A percentile compares a stretch with the other conserved stretches of the same genome.
These are phyloP conservation scores for Tigriopus japonicus DNA, from an alignment of 1,140 invertebrate species.

Conservation along the genomic window DNA sequence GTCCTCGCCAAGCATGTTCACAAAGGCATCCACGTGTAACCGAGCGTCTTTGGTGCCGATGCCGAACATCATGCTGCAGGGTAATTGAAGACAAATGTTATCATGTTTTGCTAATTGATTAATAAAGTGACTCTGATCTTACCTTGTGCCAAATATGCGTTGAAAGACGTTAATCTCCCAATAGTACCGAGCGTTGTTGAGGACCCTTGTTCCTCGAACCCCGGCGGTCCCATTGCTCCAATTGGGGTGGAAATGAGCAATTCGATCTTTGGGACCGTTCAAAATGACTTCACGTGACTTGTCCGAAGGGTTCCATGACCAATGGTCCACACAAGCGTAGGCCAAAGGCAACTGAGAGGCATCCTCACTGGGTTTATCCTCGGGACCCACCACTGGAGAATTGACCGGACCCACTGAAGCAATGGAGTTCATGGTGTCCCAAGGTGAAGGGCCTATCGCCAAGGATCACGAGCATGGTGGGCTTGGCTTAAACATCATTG, in stretches of 20 bases:
- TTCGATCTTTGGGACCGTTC: slow-evolving; percentile 29
- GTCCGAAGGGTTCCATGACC: slow-evolving; percentile 42
- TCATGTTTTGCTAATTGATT: no score
- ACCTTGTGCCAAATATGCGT: slow-evolving; percentile 42
- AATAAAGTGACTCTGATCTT: no score
- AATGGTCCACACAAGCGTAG: slow-evolving; percentile 37
- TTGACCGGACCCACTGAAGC: no score
- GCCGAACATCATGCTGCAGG: slow-evolving; percentile 49
- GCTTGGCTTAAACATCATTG: no score
- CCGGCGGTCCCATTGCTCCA: slow-evolving; percentile 54
- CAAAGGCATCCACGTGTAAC: slow-evolving; percentile 42
- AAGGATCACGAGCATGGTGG: no score
- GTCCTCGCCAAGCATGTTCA: slow-evolving; percentile 48
- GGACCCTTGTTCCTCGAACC: slow-evolving; percentile 37
- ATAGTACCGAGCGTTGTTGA: slow-evolving; percentile 44
- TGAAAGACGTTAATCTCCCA: slow-evolving; percentile 46
- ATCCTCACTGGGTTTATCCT: no score
- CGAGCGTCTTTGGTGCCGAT: slow-evolving; percentile 40
- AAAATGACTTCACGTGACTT: slow-evolving; percentile 43
- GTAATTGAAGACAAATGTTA: no score
- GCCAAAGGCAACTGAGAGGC: slow-evolving; percentile 19
- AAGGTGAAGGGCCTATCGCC: no score
- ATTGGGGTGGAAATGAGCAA: slow-evolving; percentile 46
- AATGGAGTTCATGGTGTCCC: no score
- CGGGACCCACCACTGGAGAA: no score